phyloP scores from a whole-genome alignment of 2,113 vertebrate genomes.

The Syngnathoides biaculeatus region DNA sequence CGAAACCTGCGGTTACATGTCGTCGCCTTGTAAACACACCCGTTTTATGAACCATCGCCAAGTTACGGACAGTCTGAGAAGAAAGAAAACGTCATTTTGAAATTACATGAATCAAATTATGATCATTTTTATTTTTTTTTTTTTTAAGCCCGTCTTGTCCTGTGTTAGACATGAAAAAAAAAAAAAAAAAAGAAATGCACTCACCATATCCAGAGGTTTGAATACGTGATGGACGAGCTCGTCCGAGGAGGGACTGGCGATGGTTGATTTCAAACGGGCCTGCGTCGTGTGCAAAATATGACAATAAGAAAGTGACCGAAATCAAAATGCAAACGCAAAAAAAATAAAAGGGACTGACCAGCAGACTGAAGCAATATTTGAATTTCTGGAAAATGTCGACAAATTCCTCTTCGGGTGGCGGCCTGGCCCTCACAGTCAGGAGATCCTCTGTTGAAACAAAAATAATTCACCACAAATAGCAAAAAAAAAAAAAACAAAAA shows the following conservation, averaged over 20 bases:
- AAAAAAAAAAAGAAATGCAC: too few species aligned
- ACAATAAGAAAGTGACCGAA: not conserved
- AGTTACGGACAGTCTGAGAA: too few species aligned
- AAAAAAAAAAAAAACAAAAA: not conserved
- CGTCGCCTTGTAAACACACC: too few species aligned
- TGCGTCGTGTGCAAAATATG: constrained; percentile 38
- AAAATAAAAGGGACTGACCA: constrained; percentile 73
- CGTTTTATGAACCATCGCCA: too few species aligned
- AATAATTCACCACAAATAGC: too few species aligned
- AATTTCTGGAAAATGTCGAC: constrained; percentile 82
- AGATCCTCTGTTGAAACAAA: constrained; percentile 72
- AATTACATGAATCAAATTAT: too few species aligned
- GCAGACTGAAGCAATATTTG: constrained; percentile 84
- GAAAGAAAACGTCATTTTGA: too few species aligned
- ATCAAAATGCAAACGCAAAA: not conserved
- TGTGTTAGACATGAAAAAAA: too few species aligned
- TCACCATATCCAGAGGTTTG: constrained; percentile 84
- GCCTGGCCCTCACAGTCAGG: constrained; percentile 74
- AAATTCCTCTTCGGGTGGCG: constrained; percentile 79
- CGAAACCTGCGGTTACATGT: too few species aligned
- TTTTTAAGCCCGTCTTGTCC: too few species aligned
- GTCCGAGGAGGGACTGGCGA: constrained; percentile 78
- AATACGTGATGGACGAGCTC: constrained; percentile 85
- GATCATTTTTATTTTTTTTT: too few species aligned
- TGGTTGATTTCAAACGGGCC: constrained; percentile 79